phyloP scores from a whole-genome alignment of 2,888 invertebrate genomes.

The Drosophila pseudotalamancana region DNA sequence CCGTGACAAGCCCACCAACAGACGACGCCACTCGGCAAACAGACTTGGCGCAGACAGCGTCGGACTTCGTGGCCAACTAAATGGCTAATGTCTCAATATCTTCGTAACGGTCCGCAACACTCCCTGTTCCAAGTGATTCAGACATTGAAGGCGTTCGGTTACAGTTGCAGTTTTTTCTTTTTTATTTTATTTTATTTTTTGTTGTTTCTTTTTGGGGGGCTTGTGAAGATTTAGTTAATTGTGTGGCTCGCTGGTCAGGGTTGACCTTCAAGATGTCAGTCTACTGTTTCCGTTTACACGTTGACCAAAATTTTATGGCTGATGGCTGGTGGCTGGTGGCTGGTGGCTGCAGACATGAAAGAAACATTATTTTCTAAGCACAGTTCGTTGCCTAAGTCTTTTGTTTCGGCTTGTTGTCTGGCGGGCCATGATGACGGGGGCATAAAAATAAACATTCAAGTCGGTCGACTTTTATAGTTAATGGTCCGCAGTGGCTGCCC shows the following conservation, averaged over 20 bases:
- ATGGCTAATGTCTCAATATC: constrained; percentile 41
- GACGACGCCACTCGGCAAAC: constrained; percentile 9
- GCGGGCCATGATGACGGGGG: constrained; percentile 55
- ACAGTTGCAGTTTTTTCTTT: constrained; percentile 15
- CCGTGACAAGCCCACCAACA: constrained; percentile 68
- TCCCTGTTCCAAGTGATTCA: constrained; percentile 45
- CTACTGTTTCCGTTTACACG: constrained; percentile 46
- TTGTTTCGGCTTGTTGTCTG: constrained; percentile 51
- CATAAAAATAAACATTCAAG: constrained; percentile 53
- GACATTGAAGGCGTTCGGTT: constrained; percentile 20
- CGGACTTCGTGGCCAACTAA: not conserved
- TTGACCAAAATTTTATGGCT: constrained; percentile 4
- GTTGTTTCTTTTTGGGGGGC: too few species aligned
- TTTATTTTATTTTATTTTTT: constrained; percentile 5
- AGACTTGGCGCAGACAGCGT: constrained; percentile 43
- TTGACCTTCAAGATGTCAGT: constrained; percentile 54
- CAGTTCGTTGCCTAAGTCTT: constrained; percentile 78
- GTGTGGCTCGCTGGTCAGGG: constrained; percentile 32
- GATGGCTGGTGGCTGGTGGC: not conserved
- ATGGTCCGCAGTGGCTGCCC: constrained; percentile 55
- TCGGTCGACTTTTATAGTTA: constrained; percentile 59
- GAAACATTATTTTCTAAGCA: constrained; percentile 44
- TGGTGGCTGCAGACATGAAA: constrained; percentile 11
- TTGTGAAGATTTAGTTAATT: constrained; percentile 46
- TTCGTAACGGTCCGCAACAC: constrained; percentile 29